These are phyloP conservation scores for Scaptomyza caliginosa DNA, from an alignment of 2,888 invertebrate species.

Conservation along the genomic window DNA sequence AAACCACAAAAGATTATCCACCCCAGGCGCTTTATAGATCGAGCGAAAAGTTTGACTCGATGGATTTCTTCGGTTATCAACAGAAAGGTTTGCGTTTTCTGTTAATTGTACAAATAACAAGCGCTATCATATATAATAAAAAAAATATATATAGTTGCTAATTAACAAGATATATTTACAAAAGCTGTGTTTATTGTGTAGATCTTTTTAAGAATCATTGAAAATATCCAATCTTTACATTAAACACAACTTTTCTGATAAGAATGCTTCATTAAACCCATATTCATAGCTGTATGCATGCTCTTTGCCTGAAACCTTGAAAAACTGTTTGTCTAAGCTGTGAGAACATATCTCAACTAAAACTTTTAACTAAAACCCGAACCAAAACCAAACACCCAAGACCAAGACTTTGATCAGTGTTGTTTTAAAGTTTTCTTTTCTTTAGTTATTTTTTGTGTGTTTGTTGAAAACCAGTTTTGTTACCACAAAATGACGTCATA, in stretches of 20 bases:
- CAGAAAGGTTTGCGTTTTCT: constrained; percentile 83
- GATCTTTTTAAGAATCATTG: not conserved
- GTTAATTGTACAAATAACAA: constrained; percentile 53
- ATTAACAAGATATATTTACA: constrained; percentile 12
- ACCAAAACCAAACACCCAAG: not conserved
- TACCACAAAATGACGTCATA: constrained; percentile 58
- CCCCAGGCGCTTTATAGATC: constrained; percentile 87
- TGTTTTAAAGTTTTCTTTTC: constrained; percentile 10
- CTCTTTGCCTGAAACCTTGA: constrained; percentile 3
- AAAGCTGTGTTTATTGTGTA: constrained; percentile 9
- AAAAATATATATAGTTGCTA: constrained; percentile 18
- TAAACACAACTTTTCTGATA: constrained; percentile 22
- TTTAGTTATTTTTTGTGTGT: constrained; percentile 23
- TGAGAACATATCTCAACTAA: constrained; percentile 6
- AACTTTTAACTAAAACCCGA: constrained; percentile 2
- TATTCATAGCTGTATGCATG: constrained; percentile 32
- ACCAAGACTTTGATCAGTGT: constrained; percentile 23
- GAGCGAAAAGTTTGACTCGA: constrained; percentile 87
- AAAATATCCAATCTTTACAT: not conserved
- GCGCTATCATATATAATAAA: constrained; percentile 12
- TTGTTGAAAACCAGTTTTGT: constrained; percentile 66
- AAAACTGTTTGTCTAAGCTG: not conserved
- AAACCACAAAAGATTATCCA: constrained; percentile 80
- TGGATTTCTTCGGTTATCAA: constrained; percentile 85
- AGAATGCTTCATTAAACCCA: constrained; percentile 5